These are phyloP conservation scores for Aspidiotus destructor DNA, from an alignment of 2,888 invertebrate genomes.

Conservation along the genomic window DNA sequence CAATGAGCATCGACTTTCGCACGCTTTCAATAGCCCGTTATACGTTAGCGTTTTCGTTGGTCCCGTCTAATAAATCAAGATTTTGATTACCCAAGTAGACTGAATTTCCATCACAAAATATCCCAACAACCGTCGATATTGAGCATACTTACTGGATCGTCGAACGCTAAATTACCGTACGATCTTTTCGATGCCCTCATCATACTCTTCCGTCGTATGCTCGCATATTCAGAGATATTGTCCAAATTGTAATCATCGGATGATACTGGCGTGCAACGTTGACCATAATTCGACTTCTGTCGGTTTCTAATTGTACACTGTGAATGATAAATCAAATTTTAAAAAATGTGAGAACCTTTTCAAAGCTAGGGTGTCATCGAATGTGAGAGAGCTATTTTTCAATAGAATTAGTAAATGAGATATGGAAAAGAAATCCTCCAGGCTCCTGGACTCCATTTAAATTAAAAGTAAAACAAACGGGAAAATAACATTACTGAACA, in stretches of 20 bases:
- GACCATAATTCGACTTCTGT: conserved; percentile 70
- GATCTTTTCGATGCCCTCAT: conserved; percentile 69
- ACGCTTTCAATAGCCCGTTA: conserved; percentile 21
- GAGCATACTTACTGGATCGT: conserved; percentile 59
- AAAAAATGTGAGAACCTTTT: too few species aligned
- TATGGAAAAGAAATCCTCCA: neutral
- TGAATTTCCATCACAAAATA: too few species aligned
- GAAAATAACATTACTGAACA: too few species aligned
- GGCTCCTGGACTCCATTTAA: too few species aligned
- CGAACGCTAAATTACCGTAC: conserved; percentile 83
- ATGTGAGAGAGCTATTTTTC: too few species aligned
- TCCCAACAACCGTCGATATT: too few species aligned
- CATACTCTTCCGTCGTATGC: conserved; percentile 62
- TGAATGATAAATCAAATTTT: conserved; percentile 8
- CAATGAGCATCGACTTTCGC: conserved; percentile 59
- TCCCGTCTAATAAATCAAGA: conserved; percentile 1
- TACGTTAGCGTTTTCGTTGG: conserved; percentile 24
- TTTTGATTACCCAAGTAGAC: too few species aligned
- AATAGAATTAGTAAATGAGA: neutral
- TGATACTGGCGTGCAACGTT: conserved; percentile 78
- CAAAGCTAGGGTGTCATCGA: too few species aligned
- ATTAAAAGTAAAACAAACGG: too few species aligned
- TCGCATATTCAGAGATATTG: conserved; percentile 67
- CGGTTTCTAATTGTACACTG: conserved; percentile 56
- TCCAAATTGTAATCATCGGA: conserved; percentile 82